A percentile compares a stretch with the other conserved stretches of the same genome.
These are phyloP conservation scores for Papilio aristodemus DNA, from an alignment of 1,140 invertebrate genomes.

Conservation along the genomic window DNA sequence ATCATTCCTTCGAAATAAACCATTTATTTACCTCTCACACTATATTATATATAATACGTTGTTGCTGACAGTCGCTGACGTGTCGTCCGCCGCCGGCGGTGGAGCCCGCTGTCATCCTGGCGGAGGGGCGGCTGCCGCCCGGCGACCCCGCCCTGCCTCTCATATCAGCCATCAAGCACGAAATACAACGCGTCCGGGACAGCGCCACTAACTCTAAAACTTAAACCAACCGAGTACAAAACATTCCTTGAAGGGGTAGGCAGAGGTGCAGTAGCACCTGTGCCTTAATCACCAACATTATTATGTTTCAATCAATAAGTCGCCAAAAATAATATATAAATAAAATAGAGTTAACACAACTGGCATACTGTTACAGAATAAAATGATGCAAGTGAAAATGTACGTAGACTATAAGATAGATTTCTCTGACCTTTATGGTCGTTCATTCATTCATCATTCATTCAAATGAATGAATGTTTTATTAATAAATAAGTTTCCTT, in stretches of 20 bases:
- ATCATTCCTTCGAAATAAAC: too few relatives aligned
- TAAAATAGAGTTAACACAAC: background rate
- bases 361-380: too few relatives aligned
- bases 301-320: background rate
- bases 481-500: too few relatives aligned
- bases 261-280: too few relatives aligned
- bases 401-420: too few relatives aligned
- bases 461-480: too few relatives aligned
- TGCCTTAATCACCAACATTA: too few relatives aligned
- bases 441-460: too few relatives aligned
- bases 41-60: slow-evolving; percentile 1
- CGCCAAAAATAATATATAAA: background rate
- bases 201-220: slow-evolving; percentile 49
- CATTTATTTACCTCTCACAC: background rate
- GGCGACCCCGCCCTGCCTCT: slow-evolving; percentile 82
- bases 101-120: slow-evolving; percentile 63
- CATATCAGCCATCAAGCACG: slow-evolving; percentile 82
- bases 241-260: too few relatives aligned
- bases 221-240: slow-evolving; percentile 10
- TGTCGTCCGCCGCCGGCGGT: slow-evolving; percentile 50
- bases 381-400: too few relatives aligned
- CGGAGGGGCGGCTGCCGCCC: slow-evolving; percentile 66
- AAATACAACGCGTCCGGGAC: slow-evolving; percentile 72
- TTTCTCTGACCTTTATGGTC: too few relatives aligned
- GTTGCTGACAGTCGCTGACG: slow-evolving; percentile 42